Percentiles rank a stretch among this genome's conserved stretches.
Evolutionary conservation across 2,797 vertebrate genomes (phyloP).

Genomic region (Rhabdomys pumilio): DNA sequence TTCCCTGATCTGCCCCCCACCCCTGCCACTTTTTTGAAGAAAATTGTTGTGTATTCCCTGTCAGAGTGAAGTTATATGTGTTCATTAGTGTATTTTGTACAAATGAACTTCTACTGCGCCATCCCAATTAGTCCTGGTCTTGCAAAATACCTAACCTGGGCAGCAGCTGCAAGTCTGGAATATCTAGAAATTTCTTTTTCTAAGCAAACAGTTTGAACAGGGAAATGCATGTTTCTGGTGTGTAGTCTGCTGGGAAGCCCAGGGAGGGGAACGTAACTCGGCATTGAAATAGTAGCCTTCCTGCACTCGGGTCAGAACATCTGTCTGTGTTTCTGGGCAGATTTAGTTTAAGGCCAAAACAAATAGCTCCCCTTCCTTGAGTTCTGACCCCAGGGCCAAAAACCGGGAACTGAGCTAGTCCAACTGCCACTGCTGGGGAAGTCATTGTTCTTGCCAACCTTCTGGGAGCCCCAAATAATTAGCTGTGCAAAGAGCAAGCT

Average conservation of each 20-base stretch:
- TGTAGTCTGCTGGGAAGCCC: conserved; percentile 33
- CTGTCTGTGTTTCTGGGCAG: conserved; percentile 78
- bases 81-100: conserved; percentile 12
- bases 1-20: neutral
- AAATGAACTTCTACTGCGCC: neutral
- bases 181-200: neutral
- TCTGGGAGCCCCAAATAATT: conserved; percentile 83
- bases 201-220: conserved; percentile 53
- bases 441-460: conserved; percentile 77
- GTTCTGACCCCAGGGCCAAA: conserved; percentile 68
- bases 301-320: conserved; percentile 72
- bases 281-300: conserved; percentile 67
- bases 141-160: neutral
- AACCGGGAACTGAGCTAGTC: conserved; percentile 61
- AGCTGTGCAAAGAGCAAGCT: conserved; percentile 80
- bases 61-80: neutral
- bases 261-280: conserved; percentile 46
- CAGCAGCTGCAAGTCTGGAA: neutral
- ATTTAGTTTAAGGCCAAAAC: conserved; percentile 83
- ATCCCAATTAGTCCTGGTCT: neutral
- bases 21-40: neutral
- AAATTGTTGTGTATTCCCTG: neutral
- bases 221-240: conserved; percentile 56
- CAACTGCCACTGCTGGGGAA: conserved; percentile 66
- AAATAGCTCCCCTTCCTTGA: conserved; percentile 75